Conservation (phyloP, 1,140 invertebrate species). For the Papilio polytes region DNA sequence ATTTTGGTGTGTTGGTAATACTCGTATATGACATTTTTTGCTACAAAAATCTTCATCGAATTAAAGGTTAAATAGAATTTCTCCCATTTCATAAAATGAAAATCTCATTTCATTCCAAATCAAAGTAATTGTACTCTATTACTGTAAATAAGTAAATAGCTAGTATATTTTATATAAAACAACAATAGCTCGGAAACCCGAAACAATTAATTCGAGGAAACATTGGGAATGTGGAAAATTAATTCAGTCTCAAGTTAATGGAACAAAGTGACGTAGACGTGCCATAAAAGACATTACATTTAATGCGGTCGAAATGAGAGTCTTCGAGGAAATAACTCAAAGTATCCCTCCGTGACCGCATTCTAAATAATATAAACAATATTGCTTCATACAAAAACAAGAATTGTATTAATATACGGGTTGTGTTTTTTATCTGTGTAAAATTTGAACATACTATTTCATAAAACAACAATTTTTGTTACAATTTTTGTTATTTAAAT, state of each 20-base stretch:
- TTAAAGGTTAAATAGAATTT: too few relatives aligned
- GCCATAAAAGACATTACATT: constrained; percentile 16
- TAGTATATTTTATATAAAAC: not conserved
- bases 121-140: not conserved
- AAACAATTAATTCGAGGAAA: constrained; percentile 12
- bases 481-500: too few relatives aligned
- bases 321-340: constrained; percentile 3
- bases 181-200: not conserved
- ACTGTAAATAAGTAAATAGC: not conserved
- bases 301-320: constrained; percentile 8
- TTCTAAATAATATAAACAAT: not conserved
- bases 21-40: too few relatives aligned
- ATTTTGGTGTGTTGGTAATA: too few relatives aligned
- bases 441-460: too few relatives aligned
- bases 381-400: not conserved
- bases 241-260: constrained; percentile 5
- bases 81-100: too few relatives aligned
- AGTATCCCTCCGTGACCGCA: not conserved
- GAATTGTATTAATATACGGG: not conserved
- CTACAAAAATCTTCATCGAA: too few relatives aligned
- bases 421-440: not conserved
- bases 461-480: too few relatives aligned
- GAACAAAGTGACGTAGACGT: constrained; percentile 12
- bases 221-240: constrained; percentile 17
- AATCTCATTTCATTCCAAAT: too few relatives aligned